Conservation (phyloP, 2,113 vertebrate genomes). For the Oxygymnocypris stewartii region DNA sequence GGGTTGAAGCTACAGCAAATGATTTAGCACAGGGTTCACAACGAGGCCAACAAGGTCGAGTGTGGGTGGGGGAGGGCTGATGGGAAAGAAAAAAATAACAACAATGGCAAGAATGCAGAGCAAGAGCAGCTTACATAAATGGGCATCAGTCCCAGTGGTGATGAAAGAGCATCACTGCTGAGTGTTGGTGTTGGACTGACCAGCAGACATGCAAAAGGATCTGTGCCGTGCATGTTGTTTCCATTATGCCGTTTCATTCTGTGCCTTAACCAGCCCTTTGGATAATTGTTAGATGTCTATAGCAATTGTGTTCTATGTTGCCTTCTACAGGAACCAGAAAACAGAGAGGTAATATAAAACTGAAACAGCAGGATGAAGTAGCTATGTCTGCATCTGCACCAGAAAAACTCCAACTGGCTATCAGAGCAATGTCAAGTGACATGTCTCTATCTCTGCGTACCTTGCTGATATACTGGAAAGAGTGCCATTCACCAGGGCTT, state of each 20-base stretch:
- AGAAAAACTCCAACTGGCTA: slow-evolving; percentile 16
- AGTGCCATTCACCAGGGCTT: slow-evolving; percentile 27
- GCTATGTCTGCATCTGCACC: background rate
- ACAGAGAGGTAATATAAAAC: background rate
- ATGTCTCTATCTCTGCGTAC: background rate
- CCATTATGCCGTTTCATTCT: slow-evolving; percentile 13
- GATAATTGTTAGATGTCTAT: background rate
- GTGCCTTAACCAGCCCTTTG: slow-evolving; percentile 6
- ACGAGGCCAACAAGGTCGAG: slow-evolving; percentile 6
- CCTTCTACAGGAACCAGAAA: background rate
- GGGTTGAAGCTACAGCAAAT: slow-evolving; percentile 10
- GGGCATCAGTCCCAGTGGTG: slow-evolving; percentile 29
- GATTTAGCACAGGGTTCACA: slow-evolving; percentile 39
- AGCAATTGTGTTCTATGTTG: background rate
- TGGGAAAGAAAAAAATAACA: slow-evolving; percentile 32
- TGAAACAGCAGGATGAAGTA: background rate
- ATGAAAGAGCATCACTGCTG: slow-evolving; percentile 32
- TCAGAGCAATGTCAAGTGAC: slow-evolving; percentile 14
- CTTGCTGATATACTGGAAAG: slow-evolving; percentile 33
- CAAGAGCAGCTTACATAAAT: slow-evolving; percentile 35
- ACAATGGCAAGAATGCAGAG: slow-evolving; percentile 31
- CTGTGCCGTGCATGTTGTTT: slow-evolving; percentile 4
- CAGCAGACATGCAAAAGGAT: slow-evolving; percentile 24
- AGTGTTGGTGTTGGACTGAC: slow-evolving; percentile 39
- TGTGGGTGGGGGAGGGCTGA: background rate